Evolutionary conservation across 64 coral and sea anemone genomes (phyloP).

Genomic region (Montipora capricornis): DNA sequence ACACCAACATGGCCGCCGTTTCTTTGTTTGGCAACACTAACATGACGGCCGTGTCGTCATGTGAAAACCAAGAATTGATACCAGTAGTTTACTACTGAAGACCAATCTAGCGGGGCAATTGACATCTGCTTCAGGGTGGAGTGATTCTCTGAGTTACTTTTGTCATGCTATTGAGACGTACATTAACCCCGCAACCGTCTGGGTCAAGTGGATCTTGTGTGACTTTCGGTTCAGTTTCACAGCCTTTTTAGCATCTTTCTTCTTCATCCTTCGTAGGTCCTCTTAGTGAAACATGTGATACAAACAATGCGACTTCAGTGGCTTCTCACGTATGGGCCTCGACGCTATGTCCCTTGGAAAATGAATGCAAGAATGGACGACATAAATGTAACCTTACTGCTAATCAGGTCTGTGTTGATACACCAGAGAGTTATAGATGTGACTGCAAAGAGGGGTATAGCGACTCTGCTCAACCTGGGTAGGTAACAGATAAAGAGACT

Average conservation of each 20-base stretch:
- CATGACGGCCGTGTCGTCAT: too few species aligned
- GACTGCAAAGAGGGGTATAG: slow-evolving; percentile 81
- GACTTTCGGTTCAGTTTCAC: too few species aligned
- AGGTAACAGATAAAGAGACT: neutral
- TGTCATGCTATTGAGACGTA: too few species aligned
- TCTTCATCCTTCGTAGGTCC: slow-evolving; percentile 63
- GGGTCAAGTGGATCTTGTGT: too few species aligned
- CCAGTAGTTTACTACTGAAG: too few species aligned
- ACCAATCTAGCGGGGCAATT: too few species aligned
- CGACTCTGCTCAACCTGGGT: slow-evolving; percentile 28
- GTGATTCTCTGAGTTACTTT: neutral
- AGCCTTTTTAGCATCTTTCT: neutral
- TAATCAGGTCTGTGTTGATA: slow-evolving; percentile 75
- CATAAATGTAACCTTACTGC: slow-evolving; percentile 65
- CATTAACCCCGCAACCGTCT: too few species aligned
- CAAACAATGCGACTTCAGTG: slow-evolving; percentile 36
- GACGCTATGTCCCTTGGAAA: slow-evolving; percentile 79
- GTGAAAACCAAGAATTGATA: too few species aligned
- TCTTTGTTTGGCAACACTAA: too few species aligned
- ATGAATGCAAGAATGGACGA: slow-evolving; percentile 86
- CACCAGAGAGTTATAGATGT: slow-evolving; percentile 62
- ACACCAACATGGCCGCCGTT: too few species aligned
- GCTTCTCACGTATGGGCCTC: slow-evolving; percentile 76
- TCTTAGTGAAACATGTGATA: slow-evolving; percentile 43
- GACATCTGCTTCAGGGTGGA: too few species aligned